A percentile compares a stretch with the other conserved stretches of the same genome.
Evolutionary conservation across 2,113 vertebrate genomes (phyloP).

Genomic region (Aegithalos caudatus): DNA sequence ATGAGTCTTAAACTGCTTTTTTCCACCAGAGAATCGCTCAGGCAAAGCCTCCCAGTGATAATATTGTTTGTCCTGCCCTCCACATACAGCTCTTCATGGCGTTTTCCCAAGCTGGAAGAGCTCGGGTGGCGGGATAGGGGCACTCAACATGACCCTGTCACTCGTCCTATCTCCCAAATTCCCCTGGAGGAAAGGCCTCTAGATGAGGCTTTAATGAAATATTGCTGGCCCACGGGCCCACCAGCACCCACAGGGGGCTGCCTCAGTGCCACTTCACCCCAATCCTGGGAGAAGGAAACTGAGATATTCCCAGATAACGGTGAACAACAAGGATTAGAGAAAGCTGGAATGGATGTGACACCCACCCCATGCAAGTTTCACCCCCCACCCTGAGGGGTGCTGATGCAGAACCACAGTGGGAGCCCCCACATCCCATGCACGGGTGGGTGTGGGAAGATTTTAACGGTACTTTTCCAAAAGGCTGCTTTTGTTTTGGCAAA

Average conservation of each 20-base stretch:
- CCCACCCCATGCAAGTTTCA: background rate
- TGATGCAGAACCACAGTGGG: background rate
- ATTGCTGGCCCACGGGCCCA: background rate
- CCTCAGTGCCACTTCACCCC: background rate
- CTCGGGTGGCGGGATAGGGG: background rate
- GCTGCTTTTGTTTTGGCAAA: background rate
- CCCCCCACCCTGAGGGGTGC: background rate
- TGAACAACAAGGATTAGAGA: fast-evolving
- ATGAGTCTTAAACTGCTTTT: background rate
- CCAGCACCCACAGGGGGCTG: background rate
- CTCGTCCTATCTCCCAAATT: background rate
- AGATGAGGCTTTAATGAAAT: constrained; percentile 40
- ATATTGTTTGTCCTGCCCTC: background rate
- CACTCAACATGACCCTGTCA: background rate
- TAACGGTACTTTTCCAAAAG: fast-evolving
- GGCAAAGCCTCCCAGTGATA: background rate
- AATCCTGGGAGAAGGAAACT: fast-evolving
- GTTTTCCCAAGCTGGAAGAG: background rate
- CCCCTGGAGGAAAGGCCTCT: constrained; percentile 15
- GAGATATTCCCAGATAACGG: background rate
- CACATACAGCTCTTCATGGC: fast-evolving
- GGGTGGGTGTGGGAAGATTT: background rate
- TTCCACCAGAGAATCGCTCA: background rate
- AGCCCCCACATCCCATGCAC: fast-evolving
- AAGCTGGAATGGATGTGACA: background rate